These are phyloP conservation scores for Merluccius polli DNA, from an alignment of 2,797 vertebrate genomes.

Conservation along the genomic window DNA sequence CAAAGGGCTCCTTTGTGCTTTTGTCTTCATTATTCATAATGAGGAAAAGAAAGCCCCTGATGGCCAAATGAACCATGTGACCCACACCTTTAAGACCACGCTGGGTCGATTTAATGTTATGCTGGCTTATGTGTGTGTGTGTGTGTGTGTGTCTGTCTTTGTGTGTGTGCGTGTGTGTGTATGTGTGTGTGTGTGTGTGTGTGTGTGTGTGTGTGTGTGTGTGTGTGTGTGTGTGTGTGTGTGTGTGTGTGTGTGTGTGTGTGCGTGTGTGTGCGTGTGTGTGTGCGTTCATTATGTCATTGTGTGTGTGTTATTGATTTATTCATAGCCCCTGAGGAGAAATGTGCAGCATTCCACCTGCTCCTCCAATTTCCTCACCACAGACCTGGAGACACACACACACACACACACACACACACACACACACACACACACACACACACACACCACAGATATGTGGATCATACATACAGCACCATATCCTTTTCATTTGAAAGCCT, in stretches of 20 bases:
- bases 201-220: constrained; percentile 10
- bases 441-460: constrained; percentile 3
- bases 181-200: constrained; percentile 23
- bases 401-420: constrained; percentile 26
- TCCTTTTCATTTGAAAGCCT: too few species aligned
- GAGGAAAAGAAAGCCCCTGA: constrained; percentile 42
- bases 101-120: constrained; percentile 34
- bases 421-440: constrained; percentile 18
- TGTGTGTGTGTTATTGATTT: constrained; percentile 66
- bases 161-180: constrained; percentile 8
- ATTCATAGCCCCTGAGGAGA: constrained; percentile 44
- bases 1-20: constrained; percentile 19
- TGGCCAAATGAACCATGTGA: constrained; percentile 21
- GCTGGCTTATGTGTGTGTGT: constrained; percentile 26
- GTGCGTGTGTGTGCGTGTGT: constrained; percentile 6
- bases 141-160: constrained; percentile 18
- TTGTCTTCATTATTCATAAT: constrained; percentile 41
- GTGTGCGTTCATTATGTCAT: constrained; percentile 17
- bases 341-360: constrained; percentile 65
- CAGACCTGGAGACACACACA: constrained; percentile 12
- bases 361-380: constrained; percentile 60
- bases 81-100: constrained; percentile 30
- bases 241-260: constrained; percentile 24
- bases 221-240: constrained; percentile 1
- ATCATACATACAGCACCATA: too few species aligned